Conservation (phyloP, 2,797 vertebrate genomes). For the Aythya fuligula region DNA sequence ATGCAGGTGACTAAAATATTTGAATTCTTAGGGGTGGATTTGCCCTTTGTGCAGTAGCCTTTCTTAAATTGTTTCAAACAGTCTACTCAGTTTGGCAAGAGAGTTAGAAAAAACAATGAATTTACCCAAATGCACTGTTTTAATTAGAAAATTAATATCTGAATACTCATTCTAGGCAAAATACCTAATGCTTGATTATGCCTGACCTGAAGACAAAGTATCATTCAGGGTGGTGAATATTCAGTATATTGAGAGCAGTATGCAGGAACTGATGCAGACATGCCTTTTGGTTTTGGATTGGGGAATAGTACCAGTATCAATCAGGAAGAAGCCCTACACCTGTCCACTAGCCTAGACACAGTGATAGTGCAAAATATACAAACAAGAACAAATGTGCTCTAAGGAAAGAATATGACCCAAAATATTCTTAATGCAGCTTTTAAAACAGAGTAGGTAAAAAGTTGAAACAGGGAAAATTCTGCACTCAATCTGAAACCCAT, state of each 20-base stretch:
- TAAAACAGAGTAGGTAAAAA: neutral
- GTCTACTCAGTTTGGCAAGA: neutral
- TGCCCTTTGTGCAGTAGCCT: neutral
- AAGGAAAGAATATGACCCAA: neutral
- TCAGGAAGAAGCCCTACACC: neutral
- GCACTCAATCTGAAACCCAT: neutral
- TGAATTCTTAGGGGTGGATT: neutral
- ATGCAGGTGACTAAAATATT: neutral
- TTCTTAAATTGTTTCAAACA: neutral
- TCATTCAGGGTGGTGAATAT: neutral
- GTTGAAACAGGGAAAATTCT: neutral
- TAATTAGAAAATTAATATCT: conserved; percentile 29
- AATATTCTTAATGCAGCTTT: neutral
- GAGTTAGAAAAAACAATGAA: neutral
- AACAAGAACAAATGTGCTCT: neutral
- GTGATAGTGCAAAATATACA: neutral
- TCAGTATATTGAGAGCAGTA: neutral
- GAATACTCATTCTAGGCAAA: neutral
- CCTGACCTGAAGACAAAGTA: neutral
- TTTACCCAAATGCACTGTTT: conserved; percentile 7
- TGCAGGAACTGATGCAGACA: neutral
- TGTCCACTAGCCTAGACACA: neutral
- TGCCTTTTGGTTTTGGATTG: neutral
- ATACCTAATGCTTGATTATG: neutral
- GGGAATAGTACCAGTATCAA: neutral